Base-by-base conservation (phyloP, 2,888 invertebrate species). In the Heliconius ismenius region DNA sequence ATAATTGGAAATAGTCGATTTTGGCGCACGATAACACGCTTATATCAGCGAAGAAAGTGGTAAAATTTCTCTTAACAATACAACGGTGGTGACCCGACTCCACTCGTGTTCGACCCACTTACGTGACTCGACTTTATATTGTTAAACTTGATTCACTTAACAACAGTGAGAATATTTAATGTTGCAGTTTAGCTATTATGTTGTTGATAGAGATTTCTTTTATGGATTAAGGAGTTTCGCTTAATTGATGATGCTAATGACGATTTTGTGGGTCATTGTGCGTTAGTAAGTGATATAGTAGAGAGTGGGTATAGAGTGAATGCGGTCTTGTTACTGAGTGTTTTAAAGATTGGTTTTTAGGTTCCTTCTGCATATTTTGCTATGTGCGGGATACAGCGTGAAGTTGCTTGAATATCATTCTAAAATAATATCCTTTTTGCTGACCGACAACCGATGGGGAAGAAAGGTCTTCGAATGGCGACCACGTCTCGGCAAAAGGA, bases 31-130 rank as follows among this genome's bases (percentile, higher is more conserved):
- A 67, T 68, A 58, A 43, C 15, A 36, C 67, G 39, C 73, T 78
- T 68, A 75, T 74, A 63, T 76, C 76, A 62, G 24, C 28, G 63
- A 74, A 63, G 79, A 79, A 79, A 79, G 79, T 79, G 78, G 18
- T 54, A 60, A 21, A 77, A 63, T 79, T 79, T 79, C 76, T 72
- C 78, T 63, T 43, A 62, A 69, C 28, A 75, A 76, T 69, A 79
- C 73, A 76, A 68, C 11, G 62, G 62, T 18, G 26, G 21, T 74
- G 78, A 78, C 81, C 76, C 32, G 80, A 77, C 81, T 78, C 74
- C n/a, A 67, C 78, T 81, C 80, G 79, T 80, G 77, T 76, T 76
- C 75, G 81, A 75, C 83, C 81, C 49, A 79, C 78, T 77, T 81
- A 83, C 82, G 82, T 82, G 82, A 81, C 74, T 26, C 13, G 80